Conservation (phyloP, 2,797 vertebrate genomes). For the Thripadectes ignobilis region DNA sequence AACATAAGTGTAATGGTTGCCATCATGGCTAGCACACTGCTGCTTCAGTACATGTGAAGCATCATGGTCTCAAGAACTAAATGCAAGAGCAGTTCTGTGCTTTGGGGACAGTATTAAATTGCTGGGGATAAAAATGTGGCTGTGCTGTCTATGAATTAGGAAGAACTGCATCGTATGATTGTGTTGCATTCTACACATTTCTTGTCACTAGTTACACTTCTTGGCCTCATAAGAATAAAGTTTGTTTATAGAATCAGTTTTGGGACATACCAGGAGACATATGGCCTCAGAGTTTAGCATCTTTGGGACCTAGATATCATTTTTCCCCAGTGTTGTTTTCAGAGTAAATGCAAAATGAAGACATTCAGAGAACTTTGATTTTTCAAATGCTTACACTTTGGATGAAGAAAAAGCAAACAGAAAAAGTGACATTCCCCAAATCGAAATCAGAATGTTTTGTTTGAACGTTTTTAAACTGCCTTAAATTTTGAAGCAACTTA, state of each 20-base stretch:
- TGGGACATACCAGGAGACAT: not conserved
- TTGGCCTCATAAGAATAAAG: not conserved
- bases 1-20: not conserved
- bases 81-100: not conserved
- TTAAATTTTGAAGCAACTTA: not conserved
- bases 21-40: not conserved
- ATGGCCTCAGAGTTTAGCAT: not conserved
- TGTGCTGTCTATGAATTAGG: not conserved
- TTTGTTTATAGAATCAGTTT: not conserved
- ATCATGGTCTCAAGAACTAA: not conserved
- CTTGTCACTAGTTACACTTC: not conserved
- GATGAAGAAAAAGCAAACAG: not conserved
- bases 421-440: accelerated
- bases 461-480: not conserved
- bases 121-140: not conserved
- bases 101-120: not conserved
- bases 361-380: not conserved
- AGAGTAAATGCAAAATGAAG: not conserved
- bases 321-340: not conserved
- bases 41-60: not conserved
- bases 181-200: not conserved
- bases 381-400: not conserved
- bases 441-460: not conserved
- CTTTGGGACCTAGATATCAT: not conserved
- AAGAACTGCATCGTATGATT: not conserved